Base-by-base conservation (phyloP, 1,140 invertebrate genomes). In the Microplitis mediator region DNA sequence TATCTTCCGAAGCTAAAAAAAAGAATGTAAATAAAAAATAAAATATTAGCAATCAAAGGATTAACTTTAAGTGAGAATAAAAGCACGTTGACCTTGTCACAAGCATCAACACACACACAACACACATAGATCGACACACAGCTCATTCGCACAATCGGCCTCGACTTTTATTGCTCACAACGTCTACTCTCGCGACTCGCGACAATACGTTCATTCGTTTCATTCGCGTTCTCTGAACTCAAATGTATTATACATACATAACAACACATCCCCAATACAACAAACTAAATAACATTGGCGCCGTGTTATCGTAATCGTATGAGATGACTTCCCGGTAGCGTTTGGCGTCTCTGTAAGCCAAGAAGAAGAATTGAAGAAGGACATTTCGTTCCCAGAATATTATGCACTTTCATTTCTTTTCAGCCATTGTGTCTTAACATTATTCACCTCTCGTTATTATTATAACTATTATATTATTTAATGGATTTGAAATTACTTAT, bases 251-350 rank as follows among this genome's bases (percentile, higher is more conserved):
- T 67, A 31, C 23, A 32, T 11, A 16, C 6, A 68, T 14, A 13
- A 56, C 13, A 16, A 34, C 36, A 34, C 23, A 23, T 23, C 23
- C 23, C 23, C 23, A 23, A 23, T 23, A 9, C 36, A 39, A 39
- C 36, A 39, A 39, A 39, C 36, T 39, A 39, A 39, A 39, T 32
- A 52, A 54, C 31, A 34, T 52, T 68, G 66, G 66, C 52, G 66
- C 66, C 51, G 52, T 36, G 66, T 68, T 68, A 68, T 58, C 66
- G 66, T 68, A 68, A 68, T 68, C 66, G 35, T 52, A 35, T 8
- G 31, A 35, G 66, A 58, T 45, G 66, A 36, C 34, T 68, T 68
- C 66, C 52, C 66, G 66, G 66, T 68, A 68, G 45, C 31, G 39
- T 45, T 45, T 6, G 39, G 6, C 0, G 39, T 45, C 39, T 45